Conservation (phyloP, 2,797 vertebrate species). For the Thalassophryne amazonica region DNA sequence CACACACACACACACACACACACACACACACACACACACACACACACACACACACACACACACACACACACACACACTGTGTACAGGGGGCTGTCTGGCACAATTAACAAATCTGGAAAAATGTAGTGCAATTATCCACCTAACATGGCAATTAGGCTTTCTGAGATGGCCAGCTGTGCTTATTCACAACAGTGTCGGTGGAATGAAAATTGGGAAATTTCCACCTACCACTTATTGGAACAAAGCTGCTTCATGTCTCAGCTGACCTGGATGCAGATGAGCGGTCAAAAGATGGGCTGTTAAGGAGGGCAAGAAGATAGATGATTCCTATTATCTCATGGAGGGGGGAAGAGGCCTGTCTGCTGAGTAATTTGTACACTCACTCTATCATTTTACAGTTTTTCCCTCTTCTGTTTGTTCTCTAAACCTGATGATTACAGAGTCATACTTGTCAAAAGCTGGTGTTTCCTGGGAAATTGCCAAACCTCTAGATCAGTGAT, state of each 20-base stretch:
- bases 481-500: too few species aligned
- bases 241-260: slow-evolving; percentile 35
- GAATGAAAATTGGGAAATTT: not conserved
- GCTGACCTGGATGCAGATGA: slow-evolving; percentile 68
- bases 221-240: slow-evolving; percentile 10
- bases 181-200: not conserved
- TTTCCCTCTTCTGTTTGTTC: slow-evolving; percentile 50
- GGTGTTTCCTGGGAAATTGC: slow-evolving; percentile 42
- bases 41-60: too few species aligned
- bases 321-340: slow-evolving; percentile 68
- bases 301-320: slow-evolving; percentile 70
- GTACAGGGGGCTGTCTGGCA: too few species aligned
- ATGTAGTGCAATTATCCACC: not conserved
- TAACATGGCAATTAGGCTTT: not conserved
- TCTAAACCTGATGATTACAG: slow-evolving; percentile 61
- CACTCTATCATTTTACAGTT: slow-evolving; percentile 48
- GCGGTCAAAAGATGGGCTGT: slow-evolving; percentile 48
- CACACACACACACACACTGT: too few species aligned
- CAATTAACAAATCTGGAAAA: too few species aligned
- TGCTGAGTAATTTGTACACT: slow-evolving; percentile 68
- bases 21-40: too few species aligned
- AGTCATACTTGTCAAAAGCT: slow-evolving; percentile 52
- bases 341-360: slow-evolving; percentile 49
- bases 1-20: too few species aligned
- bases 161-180: not conserved